Conservation (phyloP, 2,797 vertebrate species). For the Protosalanx chinensis region DNA sequence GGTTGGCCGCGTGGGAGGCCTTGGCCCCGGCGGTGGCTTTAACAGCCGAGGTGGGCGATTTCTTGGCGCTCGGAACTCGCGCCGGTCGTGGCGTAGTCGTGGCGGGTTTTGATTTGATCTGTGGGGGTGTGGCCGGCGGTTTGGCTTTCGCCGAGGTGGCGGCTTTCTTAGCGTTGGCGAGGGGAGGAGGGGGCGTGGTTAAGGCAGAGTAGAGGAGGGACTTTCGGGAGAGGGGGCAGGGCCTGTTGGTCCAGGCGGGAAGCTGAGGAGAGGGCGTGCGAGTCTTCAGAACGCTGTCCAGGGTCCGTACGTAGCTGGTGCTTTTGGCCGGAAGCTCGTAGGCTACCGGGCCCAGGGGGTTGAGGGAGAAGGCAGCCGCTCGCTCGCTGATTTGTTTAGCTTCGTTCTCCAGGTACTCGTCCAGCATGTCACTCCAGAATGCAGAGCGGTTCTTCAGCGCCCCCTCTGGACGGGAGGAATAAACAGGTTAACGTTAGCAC, state of each 20-base stretch:
- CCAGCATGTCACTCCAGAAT: conserved; percentile 94
- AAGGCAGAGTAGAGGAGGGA: conserved; percentile 31
- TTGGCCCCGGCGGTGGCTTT: conserved; percentile 2
- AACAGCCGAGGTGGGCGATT: background rate
- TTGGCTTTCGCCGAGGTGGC: conserved; percentile 39
- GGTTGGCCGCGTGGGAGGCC: background rate
- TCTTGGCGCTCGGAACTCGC: background rate
- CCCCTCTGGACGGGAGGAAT: conserved; percentile 38
- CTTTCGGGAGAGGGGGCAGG: conserved; percentile 66
- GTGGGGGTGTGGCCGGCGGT: conserved; percentile 5
- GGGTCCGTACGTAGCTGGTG: conserved; percentile 92
- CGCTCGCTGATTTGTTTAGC: conserved; percentile 89
- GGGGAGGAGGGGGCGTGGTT: conserved; percentile 23
- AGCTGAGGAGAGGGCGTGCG: conserved; percentile 22
- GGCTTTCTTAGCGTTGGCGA: background rate
- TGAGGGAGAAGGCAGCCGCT: conserved; percentile 78
- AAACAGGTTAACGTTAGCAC: background rate
- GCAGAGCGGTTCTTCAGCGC: conserved; percentile 89
- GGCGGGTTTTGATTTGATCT: conserved; percentile 40
- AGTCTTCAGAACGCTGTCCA: conserved; percentile 88
- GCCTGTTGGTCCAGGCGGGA: conserved; percentile 49
- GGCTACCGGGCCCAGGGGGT: conserved; percentile 74
- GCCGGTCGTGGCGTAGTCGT: background rate
- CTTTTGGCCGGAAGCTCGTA: conserved; percentile 91
- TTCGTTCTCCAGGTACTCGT: conserved; percentile 93